Percentiles rank a stretch among this genome's conserved stretches.
phyloP scores from a whole-genome alignment of 2,888 invertebrate genomes.

The Troilus luridus region DNA sequence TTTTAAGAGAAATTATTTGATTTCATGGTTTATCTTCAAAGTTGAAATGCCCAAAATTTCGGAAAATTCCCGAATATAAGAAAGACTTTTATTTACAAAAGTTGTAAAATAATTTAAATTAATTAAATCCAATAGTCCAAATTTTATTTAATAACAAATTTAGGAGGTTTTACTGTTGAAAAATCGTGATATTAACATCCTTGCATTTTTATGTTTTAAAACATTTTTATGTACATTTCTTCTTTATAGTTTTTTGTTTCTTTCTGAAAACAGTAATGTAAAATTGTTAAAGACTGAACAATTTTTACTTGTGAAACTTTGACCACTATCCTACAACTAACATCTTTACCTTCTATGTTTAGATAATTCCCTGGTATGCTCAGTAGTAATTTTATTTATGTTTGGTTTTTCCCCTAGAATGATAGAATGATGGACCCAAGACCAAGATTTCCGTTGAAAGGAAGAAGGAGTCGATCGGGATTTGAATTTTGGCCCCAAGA shows the following conservation, averaged over 20 bases:
- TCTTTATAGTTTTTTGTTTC: background rate
- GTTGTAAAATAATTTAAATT: too few species aligned
- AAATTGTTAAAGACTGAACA: background rate
- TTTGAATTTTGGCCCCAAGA: slow-evolving; percentile 42
- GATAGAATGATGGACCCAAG: slow-evolving; percentile 45
- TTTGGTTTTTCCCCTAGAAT: slow-evolving; percentile 29
- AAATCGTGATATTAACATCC: slow-evolving; percentile 8
- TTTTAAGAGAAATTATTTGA: background rate
- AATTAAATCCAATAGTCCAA: background rate
- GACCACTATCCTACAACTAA: background rate
- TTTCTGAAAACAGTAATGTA: background rate
- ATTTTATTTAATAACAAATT: background rate
- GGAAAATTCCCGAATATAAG: background rate
- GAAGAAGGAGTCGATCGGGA: slow-evolving; percentile 34
- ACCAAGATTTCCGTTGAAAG: background rate
- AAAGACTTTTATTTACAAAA: background rate
- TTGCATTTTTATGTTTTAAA: background rate
- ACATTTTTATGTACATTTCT: background rate
- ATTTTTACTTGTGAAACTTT: background rate
- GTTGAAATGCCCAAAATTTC: background rate
- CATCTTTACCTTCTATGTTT: background rate
- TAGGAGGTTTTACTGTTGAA: slow-evolving; percentile 23
- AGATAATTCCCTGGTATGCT: slow-evolving; percentile 13
- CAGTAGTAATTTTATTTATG: background rate
- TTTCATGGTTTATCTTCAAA: background rate